Evolutionary conservation across 2,888 invertebrate species (phyloP), one percentile per base, ranked within the genome.

Genomic region (Diaphora mendica): DNA sequence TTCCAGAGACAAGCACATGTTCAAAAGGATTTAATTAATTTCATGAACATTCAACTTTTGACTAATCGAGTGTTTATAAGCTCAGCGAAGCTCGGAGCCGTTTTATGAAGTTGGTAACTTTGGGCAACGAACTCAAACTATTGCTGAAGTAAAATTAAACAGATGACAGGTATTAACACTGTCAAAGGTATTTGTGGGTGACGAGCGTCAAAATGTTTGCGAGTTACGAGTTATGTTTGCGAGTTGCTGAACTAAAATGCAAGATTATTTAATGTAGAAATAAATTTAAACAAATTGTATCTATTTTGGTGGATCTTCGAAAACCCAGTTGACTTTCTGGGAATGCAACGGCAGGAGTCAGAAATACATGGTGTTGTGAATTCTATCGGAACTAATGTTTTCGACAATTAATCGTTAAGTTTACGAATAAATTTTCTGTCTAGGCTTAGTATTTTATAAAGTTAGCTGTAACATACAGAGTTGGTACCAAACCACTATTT

Each of bases 21-120:
- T 69, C 69, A 15, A 39, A 62, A 69, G 42, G 62, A 20, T 62
- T 39, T 69, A 69, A 62, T 59, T 59, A 59, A 62, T 59, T 69
- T 62, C 13, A 42, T 23, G 39, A 23, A 42, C 30, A 23, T 69
- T 62, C 26, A 69, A 30, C 59, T 62, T 42, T 62, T 68, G 35
- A 67, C 44, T 44, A 67, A 67, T 48, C 67, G 67, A 67, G 44
- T 51, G 68, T 68, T 55, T 51, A 51, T 33, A 44, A 68, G 33
- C 51, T 68, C 51, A 35, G 51, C n/a, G 67, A 20, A 30, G 26
- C 30, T 30, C n/a, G 67, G 2, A 48, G 44, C 11, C 2, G 67
- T 67, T 48, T 67, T 48, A 30, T 67, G 30, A 20, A 67, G 23
- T 55, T 55, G n/a, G 35, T 35, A 68, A 51, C 51, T 55, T 48